phyloP scores from a whole-genome alignment of 2,797 vertebrate genomes.

The Rhabdophis nuchalis region DNA sequence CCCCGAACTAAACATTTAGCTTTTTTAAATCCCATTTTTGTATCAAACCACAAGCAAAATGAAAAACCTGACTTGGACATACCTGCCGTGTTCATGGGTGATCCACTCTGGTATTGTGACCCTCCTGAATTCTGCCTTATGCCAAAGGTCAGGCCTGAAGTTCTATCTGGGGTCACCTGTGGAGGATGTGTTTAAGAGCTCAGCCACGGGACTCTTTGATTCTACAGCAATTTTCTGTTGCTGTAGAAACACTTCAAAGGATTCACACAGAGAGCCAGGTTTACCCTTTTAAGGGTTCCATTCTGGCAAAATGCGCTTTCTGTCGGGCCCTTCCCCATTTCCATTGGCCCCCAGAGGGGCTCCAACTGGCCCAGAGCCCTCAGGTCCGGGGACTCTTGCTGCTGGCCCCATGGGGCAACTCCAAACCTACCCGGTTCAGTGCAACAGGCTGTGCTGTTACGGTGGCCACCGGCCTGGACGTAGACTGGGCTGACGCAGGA shows the following conservation, averaged over 20 bases:
- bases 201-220: slow-evolving; percentile 50
- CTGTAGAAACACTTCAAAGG: not conserved
- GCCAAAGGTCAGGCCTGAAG: slow-evolving; percentile 74
- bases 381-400: not conserved
- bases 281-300: not conserved
- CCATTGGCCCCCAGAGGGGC: not conserved
- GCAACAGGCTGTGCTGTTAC: slow-evolving; percentile 66
- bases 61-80: slow-evolving; percentile 38
- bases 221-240: not conserved
- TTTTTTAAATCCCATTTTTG: not conserved
- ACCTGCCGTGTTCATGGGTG: slow-evolving; percentile 78
- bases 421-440: slow-evolving; percentile 70
- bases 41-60: not conserved
- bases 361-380: not conserved
- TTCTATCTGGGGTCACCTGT: slow-evolving; percentile 72
- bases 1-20: not conserved
- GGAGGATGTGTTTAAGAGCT: slow-evolving; percentile 75
- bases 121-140: slow-evolving; percentile 72
- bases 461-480: slow-evolving; percentile 58
- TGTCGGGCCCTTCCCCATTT: not conserved
- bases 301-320: not conserved
- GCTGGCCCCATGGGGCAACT: not conserved
- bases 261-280: not conserved
- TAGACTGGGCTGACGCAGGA: slow-evolving; percentile 56
- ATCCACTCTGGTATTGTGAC: slow-evolving; percentile 73